A percentile compares a stretch with the other conserved stretches of the same genome.
Conservation (phyloP, 2,113 vertebrate species). For the Jacana jacana region DNA sequence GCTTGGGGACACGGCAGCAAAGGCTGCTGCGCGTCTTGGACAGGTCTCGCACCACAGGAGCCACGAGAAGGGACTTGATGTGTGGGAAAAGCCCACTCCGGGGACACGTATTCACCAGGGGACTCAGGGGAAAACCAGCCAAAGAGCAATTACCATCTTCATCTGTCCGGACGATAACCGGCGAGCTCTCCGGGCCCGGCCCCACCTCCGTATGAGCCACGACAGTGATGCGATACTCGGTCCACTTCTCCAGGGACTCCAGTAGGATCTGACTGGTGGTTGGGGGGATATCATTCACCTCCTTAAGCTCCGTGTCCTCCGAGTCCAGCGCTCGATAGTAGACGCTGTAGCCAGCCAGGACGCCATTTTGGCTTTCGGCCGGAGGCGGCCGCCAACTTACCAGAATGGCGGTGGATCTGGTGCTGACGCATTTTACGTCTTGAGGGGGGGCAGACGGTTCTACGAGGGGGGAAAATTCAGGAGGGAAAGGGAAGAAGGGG, state of each 20-base stretch:
- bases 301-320: constrained; percentile 79
- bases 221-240: constrained; percentile 88
- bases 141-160: constrained; percentile 85
- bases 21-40: rapidly evolving
- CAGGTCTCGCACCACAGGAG: rapidly evolving
- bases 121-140: neutral
- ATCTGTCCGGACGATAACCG: constrained; percentile 89
- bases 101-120: neutral
- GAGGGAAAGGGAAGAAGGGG: constrained; percentile 56
- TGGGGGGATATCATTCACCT: constrained; percentile 85
- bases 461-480: constrained; percentile 78
- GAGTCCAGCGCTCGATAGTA: constrained; percentile 88
- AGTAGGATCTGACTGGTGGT: constrained; percentile 84
- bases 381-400: constrained; percentile 98
- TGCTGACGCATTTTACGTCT: constrained; percentile 95
- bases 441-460: constrained; percentile 98
- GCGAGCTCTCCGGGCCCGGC: constrained; percentile 90
- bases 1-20: neutral
- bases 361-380: constrained; percentile 90
- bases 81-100: neutral
- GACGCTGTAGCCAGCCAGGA: constrained; percentile 92
- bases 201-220: constrained; percentile 89
- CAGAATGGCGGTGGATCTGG: constrained; percentile 95
- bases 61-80: rapidly evolving
- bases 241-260: constrained; percentile 97